Evolutionary conservation across 2,797 vertebrate genomes (phyloP).

Genomic region (Darevskia nairensis): DNA sequence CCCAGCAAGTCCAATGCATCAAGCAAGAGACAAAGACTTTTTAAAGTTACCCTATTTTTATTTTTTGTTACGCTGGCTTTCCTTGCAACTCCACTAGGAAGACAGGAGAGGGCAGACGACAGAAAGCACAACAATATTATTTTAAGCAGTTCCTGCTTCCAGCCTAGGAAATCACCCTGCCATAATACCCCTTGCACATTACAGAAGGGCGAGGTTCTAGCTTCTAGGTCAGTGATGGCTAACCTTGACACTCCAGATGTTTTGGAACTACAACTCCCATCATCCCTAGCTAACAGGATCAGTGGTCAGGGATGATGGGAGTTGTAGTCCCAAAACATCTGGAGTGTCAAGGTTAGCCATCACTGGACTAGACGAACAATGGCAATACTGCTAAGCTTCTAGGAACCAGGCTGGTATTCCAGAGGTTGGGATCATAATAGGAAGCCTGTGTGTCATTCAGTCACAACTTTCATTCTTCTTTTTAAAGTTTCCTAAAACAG

Average conservation of each 20-base stretch:
- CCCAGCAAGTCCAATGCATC: too few species aligned
- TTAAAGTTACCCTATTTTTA: not conserved
- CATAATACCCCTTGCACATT: too few species aligned
- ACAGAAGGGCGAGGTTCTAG: too few species aligned
- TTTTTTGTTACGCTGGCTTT: not conserved
- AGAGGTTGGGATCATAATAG: not conserved
- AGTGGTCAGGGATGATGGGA: too few species aligned
- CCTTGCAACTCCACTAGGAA: not conserved
- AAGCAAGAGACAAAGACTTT: not conserved
- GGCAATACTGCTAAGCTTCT: not conserved
- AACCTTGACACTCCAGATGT: too few species aligned
- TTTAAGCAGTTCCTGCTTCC: not conserved
- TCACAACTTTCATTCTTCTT: not conserved
- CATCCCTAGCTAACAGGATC: too few species aligned
- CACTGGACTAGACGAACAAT: too few species aligned
- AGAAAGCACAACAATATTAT: not conserved
- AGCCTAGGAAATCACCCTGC: not conserved
- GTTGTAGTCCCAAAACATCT: too few species aligned
- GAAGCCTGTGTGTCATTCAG: not conserved
- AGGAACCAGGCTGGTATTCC: not conserved
- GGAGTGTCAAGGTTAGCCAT: too few species aligned
- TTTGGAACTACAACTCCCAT: too few species aligned
- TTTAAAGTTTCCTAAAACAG: not conserved
- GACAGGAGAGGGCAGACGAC: not conserved
- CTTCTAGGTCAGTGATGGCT: too few species aligned